Evolutionary conservation across 2,888 invertebrate species (phyloP).

Genomic region (Tetheella fluctuosa): DNA sequence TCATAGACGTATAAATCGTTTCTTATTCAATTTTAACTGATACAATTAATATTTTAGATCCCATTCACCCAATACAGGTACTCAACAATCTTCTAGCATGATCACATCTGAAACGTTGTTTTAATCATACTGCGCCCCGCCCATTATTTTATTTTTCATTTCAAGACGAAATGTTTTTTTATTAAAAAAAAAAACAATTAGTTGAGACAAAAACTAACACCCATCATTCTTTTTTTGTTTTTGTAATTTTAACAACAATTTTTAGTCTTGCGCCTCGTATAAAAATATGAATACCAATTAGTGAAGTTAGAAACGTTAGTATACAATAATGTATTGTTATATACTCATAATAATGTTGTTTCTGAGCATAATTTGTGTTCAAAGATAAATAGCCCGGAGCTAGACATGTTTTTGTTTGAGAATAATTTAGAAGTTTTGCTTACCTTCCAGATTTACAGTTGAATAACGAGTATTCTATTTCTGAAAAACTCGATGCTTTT

Average conservation of each 20-base stretch:
- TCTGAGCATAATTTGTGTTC: background rate
- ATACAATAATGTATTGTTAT: background rate
- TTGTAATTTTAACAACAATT: background rate
- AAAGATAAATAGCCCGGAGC: constrained; percentile 1
- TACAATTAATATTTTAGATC: too few relatives aligned
- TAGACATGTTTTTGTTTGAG: constrained; percentile 6
- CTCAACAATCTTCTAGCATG: too few relatives aligned
- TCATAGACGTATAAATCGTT: too few relatives aligned
- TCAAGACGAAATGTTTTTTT: too few relatives aligned
- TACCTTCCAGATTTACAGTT: background rate
- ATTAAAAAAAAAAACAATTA: too few relatives aligned
- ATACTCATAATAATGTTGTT: constrained; percentile 2
- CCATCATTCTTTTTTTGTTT: too few relatives aligned
- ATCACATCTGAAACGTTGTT: too few relatives aligned
- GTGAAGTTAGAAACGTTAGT: background rate
- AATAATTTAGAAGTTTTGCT: background rate
- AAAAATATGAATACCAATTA: background rate
- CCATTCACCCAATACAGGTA: too few relatives aligned
- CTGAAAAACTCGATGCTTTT: background rate
- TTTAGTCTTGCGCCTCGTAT: background rate
- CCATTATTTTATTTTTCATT: too few relatives aligned
- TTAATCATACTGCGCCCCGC: too few relatives aligned
- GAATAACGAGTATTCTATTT: background rate
- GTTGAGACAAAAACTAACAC: too few relatives aligned
- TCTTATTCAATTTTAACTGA: too few relatives aligned